Evolutionary conservation across 2,888 invertebrate genomes (phyloP), one percentile per base, ranked within the genome.

Genomic region (Odontothrips loti): DNA sequence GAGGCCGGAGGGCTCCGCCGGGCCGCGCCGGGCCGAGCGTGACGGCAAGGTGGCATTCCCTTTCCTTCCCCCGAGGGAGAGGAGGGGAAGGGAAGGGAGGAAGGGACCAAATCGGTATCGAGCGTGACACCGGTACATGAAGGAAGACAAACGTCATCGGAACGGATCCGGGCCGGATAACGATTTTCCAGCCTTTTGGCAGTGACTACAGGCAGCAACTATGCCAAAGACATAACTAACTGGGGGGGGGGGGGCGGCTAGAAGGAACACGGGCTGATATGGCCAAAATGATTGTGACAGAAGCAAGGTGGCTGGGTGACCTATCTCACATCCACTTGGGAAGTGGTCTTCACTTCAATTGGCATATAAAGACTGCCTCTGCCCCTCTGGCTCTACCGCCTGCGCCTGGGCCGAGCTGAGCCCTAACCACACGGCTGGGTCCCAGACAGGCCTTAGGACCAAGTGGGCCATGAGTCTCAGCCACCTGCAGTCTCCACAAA

Each of bases 261-360:
- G 20, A 47, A 17, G 11, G 79, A 43, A 51, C 51, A 6, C 58
- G 47, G 80, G 27, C 29, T 34, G 51, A 51, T 51, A 51, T 27
- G 51, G 29, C 47, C 79, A 79, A 58, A 80, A 47, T n/a, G 20
- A 58, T 58, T 47, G 79, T 79, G 80, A 63, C 79, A 81, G 75
- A 43, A 43, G 80, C 78, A 78, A 79, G 79, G 51, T n/a, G 48
- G 63, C 27, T 48, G 79, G 81, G 68, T 75, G 68, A 75, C 68
- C 68, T 27, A 75, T 75, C 68, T 75, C 68, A 75, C 68, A 75
- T 75, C 68, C 68, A 75, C 68, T 75, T 75, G 68, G 68, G 23
- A n/a, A 75, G 23, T 75, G 68, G 68, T 23, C 68, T 27, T 27
- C 27, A 75, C 27, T 75, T 75, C 68, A 75, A 75, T 75, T 75